Evolutionary conservation across 2,113 vertebrate genomes (phyloP).

Genomic region (Jaculus jaculus): DNA sequence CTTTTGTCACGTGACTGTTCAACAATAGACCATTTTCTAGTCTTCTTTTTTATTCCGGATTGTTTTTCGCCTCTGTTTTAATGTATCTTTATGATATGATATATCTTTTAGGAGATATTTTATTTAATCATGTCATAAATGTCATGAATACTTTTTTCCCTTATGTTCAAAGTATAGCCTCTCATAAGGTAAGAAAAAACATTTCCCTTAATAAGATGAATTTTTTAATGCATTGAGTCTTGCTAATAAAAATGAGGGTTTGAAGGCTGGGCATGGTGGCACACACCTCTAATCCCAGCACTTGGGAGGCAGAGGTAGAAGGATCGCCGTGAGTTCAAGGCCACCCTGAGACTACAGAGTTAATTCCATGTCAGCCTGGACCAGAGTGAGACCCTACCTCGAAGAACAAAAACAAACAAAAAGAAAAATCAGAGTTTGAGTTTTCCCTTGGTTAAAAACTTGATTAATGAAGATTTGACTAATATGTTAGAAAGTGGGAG

Average conservation of each 20-base stretch:
- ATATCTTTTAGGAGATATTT: neutral
- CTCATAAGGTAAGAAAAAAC: constrained; percentile 8
- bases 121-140: constrained; percentile 16
- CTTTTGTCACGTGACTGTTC: neutral
- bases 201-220: neutral
- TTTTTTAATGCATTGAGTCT: neutral
- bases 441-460: neutral
- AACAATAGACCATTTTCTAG: neutral
- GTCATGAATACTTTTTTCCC: neutral
- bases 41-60: neutral
- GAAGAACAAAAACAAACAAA: too few species aligned
- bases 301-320: too few species aligned
- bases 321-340: too few species aligned
- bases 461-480: constrained; percentile 22
- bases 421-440: neutral
- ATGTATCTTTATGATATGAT: neutral
- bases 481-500: constrained; percentile 20
- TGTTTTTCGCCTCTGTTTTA: constrained; percentile 41
- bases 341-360: too few species aligned
- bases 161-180: neutral
- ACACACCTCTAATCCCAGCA: too few species aligned
- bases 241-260: neutral
- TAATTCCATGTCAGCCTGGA: too few species aligned
- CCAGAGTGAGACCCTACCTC: too few species aligned
- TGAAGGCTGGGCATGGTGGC: too few species aligned